Conservation (phyloP, 2,888 invertebrate genomes). For the Drosophila aldrichi region DNA sequence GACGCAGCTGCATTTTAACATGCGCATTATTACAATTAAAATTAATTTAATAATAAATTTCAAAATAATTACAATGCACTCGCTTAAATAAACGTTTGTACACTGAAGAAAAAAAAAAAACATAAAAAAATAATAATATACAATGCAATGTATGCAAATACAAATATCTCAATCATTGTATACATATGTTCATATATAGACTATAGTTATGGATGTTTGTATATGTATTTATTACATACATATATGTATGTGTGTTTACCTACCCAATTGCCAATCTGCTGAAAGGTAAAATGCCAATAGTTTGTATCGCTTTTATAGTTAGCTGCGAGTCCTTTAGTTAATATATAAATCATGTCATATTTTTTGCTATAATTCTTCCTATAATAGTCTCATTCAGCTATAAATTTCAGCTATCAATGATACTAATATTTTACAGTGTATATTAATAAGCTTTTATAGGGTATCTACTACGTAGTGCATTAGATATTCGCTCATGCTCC, state of each 20-base stretch:
- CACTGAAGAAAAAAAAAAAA: slow-evolving; percentile 19
- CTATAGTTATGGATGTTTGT: too few species aligned
- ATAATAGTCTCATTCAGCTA: too few species aligned
- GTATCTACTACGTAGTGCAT: slow-evolving; percentile 11
- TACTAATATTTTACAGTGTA: background rate
- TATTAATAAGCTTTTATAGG: background rate
- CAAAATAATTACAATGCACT: slow-evolving; percentile 82
- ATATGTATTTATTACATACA: too few species aligned
- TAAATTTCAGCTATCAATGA: too few species aligned
- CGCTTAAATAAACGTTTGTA: slow-evolving; percentile 73
- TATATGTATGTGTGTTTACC: background rate
- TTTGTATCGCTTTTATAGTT: slow-evolving; percentile 26
- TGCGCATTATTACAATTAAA: slow-evolving; percentile 82
- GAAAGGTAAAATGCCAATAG: slow-evolving; percentile 33
- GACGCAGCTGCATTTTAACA: slow-evolving; percentile 61
- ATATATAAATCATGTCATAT: background rate
- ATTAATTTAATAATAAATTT: slow-evolving; percentile 84
- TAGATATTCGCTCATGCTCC: background rate
- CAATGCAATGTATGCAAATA: slow-evolving; percentile 27
- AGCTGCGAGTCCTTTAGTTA: background rate
- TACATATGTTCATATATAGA: slow-evolving; percentile 12
- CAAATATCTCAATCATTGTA: slow-evolving; percentile 25
- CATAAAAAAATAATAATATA: too few species aligned
- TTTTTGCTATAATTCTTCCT: too few species aligned
- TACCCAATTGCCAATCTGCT: slow-evolving; percentile 49